phyloP scores from a whole-genome alignment of 2,888 invertebrate genomes.

The Pandemis corylana region DNA sequence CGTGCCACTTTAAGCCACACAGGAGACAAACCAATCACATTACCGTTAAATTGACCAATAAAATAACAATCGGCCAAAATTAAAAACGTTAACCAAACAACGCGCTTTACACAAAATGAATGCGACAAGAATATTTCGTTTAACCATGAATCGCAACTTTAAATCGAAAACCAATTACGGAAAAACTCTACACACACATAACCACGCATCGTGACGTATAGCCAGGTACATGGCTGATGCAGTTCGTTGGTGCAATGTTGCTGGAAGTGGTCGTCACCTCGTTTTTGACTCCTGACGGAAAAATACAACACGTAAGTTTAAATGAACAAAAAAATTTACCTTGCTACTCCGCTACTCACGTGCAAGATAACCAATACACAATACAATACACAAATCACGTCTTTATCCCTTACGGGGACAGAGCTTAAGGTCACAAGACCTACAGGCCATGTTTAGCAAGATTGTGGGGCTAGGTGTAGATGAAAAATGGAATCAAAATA shows the following conservation, averaged over 20 bases:
- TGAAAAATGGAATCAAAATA: too few relatives aligned
- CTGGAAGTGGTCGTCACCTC: constrained; percentile 41
- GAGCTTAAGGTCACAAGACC: too few relatives aligned
- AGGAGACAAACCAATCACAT: constrained; percentile 18
- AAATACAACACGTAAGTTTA: too few relatives aligned
- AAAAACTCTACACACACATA: constrained; percentile 76
- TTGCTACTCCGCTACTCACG: too few relatives aligned
- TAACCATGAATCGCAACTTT: constrained; percentile 58
- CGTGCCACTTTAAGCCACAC: constrained; percentile 12
- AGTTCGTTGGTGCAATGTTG: constrained; percentile 40
- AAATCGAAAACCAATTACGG: constrained; percentile 82
- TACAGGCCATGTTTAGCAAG: too few relatives aligned
- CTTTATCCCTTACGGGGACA: too few relatives aligned
- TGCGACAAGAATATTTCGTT: constrained; percentile 51
- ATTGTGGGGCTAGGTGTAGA: too few relatives aligned
- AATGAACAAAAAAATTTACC: too few relatives aligned
- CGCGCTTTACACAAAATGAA: constrained; percentile 45
- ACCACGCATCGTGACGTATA: constrained; percentile 56
- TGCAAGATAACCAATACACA: too few relatives aligned
- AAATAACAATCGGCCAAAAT: constrained; percentile 23
- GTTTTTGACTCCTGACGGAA: not conserved
- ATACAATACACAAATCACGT: too few relatives aligned
- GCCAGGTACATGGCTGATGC: constrained; percentile 43
- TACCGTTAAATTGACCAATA: constrained; percentile 18
- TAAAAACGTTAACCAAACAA: constrained; percentile 47